A percentile compares a stretch with the other conserved stretches of the same genome.
Evolutionary conservation across 2,888 invertebrate genomes (phyloP).

Genomic region (Mesorhabditis spiculigera): DNA sequence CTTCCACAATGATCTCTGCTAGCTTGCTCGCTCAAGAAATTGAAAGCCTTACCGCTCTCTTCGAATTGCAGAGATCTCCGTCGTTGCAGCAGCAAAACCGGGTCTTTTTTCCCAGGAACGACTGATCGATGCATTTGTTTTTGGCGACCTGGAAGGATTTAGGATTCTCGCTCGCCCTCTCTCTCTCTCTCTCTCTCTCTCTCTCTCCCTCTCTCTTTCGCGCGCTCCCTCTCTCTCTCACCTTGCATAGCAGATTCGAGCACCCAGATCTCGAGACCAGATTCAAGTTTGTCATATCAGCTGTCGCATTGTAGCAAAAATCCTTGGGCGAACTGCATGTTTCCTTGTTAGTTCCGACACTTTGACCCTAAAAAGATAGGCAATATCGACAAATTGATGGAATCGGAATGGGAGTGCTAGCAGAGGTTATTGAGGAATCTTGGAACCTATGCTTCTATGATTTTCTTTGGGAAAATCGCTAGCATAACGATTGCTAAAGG

Average conservation of each 20-base stretch:
- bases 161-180: neutral
- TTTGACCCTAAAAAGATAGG: neutral
- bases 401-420: no score
- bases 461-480: no score
- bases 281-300: constrained; percentile 23
- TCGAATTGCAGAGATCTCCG: constrained; percentile 37
- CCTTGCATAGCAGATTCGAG: constrained; percentile 12
- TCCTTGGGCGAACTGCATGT: constrained; percentile 24
- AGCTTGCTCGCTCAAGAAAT: neutral
- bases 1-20: neutral
- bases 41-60: constrained; percentile 22
- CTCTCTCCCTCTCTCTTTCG: neutral
- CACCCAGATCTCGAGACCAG: constrained; percentile 31
- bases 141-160: constrained; percentile 16
- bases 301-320: constrained; percentile 35
- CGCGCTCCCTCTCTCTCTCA: neutral
- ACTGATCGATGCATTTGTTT: constrained; percentile 30
- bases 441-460: no score
- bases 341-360: constrained; percentile 26
- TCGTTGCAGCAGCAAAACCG: constrained; percentile 35
- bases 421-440: no score
- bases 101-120: constrained; percentile 22
- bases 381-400: no score
- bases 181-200: neutral
- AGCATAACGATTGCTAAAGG: no score